Base-by-base conservation (phyloP, 2,113 vertebrate species). In the Piaya cayana region DNA sequence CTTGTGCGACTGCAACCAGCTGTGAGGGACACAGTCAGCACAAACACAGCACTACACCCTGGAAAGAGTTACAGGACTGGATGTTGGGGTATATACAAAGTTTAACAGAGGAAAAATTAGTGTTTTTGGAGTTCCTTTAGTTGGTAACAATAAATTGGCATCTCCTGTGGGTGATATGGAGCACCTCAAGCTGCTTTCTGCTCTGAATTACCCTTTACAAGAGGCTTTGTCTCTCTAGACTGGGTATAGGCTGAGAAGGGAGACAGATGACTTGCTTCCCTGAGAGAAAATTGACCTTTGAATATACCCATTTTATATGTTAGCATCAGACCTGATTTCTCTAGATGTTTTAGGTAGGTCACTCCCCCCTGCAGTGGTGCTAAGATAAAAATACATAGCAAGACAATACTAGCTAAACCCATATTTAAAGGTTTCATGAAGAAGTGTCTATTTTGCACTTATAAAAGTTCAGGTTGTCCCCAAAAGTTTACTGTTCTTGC, bases 311-410 rank as follows among this genome's bases (percentile, higher is more conserved):
- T 85, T 82, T 75, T 74, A 7, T 82, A 34, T 67, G 71, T 80
- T 69, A 32, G n/a, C 5, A 2, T 82, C 50, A 83, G 68, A 70
- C 37, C 71, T 88, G 59, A 59, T 79, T 88, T 96, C 80, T 82
- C 43, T 47, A 13, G 20, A 67, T 55, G 36, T 83, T 95, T 96
- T 90, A 93, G 71, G 71, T 93, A 96, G 85, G 86, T 96, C 63
- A 80, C 55, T 77, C 83, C 50, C 62, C 80, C 36, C 3, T 53
- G 62, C 59, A 63, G 55, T 74, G 50, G 14, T 80, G 18, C 75
- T 23, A 62, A 47, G 72, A 88, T 93, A 93, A 95, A 96, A 94
- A 92, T 95, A 89, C 49, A 64, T 71, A 37, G 42, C 37, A 62
- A 85, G 88, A 65, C 36, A 92, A 64, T 80, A 42, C 22, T 78